Evolutionary conservation across 2,888 invertebrate species (phyloP), one percentile per base, ranked within the genome.

Genomic region (Dendrolimus pini): DNA sequence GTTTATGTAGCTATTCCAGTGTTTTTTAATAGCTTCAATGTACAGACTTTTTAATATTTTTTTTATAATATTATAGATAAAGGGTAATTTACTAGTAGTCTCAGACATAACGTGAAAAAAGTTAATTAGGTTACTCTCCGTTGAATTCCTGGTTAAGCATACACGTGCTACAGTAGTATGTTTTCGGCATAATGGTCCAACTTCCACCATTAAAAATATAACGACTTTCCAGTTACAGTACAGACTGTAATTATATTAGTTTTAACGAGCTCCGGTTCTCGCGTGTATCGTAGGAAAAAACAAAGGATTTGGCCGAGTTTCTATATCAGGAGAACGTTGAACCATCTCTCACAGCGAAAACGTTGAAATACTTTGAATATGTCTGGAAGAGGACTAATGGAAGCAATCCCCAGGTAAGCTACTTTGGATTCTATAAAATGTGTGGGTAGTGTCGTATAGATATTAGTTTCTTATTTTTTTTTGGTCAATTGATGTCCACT

Each of bases 311-410:
- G 61, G 82, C 78, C 9, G 83, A 89, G 75, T 90, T 90, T 75
- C 70, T 90, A 63, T 89, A 85, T 64, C 85, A 89, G 67, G 75
- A 83, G 70, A 89, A 89, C 60, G 88, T 89, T 54, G 86, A 90
- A 63, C 83, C 84, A 0, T 68, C 71, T 54, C 74, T 89, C 12
- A 85, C 83, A 9, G 71, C 71, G 56, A 89, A 85, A 77, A 84
- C 92, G 41, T 65, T 89, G 68, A 85, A 84, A 66, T 91, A 92
- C 74, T 89, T 91, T 59, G 89, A 91, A 69, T 92, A 92, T 66
- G 84, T 89, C 54, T 92, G 92, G 92, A 89, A 88, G 63, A 80
- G 91, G 65, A 92, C 91, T 1, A 85, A 86, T 58, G 91, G 91
- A 9, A 87, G 89, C 64, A 83, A 89, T 61, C 85, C 90, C 12